Conservation (phyloP, 1,140 invertebrate species). For the Dendroctonus ponderosae region DNA sequence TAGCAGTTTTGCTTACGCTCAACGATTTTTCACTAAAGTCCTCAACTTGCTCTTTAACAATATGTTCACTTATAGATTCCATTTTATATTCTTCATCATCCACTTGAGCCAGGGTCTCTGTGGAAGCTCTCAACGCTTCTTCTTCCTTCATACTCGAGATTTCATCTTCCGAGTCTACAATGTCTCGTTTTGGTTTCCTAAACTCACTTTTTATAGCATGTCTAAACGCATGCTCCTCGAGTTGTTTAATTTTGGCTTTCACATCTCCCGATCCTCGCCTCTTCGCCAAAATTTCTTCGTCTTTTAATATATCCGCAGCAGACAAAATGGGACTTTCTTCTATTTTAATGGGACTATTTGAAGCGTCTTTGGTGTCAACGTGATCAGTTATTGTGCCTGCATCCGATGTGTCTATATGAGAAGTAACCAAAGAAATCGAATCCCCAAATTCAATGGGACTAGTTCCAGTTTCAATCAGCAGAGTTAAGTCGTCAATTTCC, state of each 20-base stretch:
- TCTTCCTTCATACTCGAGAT: constrained; percentile 50
- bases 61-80: constrained; percentile 35
- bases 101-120: constrained; percentile 48
- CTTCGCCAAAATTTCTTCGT: constrained; percentile 46
- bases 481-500: constrained; percentile 46
- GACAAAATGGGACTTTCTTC: constrained; percentile 42
- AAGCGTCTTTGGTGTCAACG: constrained; percentile 53
- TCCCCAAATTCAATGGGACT: constrained; percentile 54
- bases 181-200: constrained; percentile 40
- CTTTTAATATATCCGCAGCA: constrained; percentile 38
- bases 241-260: constrained; percentile 51
- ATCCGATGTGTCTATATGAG: constrained; percentile 53
- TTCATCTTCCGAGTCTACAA: constrained; percentile 50
- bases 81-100: constrained; percentile 45
- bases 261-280: constrained; percentile 53
- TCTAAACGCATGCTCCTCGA: constrained; percentile 51
- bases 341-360: constrained; percentile 52
- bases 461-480: constrained; percentile 52
- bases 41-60: constrained; percentile 29
- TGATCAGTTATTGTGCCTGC: constrained; percentile 54
- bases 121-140: constrained; percentile 43
- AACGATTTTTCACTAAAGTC: constrained; percentile 22
- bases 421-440: constrained; percentile 47
- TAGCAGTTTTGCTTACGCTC: constrained; percentile 25
- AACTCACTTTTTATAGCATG: constrained; percentile 39